Base-by-base conservation (phyloP, 2,888 invertebrate species). In the Hemithea aestivaria region DNA sequence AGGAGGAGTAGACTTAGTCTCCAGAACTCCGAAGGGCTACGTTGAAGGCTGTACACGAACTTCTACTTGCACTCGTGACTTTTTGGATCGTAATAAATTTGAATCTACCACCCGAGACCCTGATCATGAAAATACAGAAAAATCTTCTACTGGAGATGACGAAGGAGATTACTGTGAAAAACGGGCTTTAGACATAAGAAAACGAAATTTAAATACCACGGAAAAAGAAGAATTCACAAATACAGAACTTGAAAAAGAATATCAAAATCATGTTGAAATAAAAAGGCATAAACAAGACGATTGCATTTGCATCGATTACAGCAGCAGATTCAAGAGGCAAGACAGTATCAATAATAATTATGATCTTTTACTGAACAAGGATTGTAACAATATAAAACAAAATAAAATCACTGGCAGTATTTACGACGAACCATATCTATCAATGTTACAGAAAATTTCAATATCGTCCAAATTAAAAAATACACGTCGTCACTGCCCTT, bases 161-260 rank as follows among this genome's bases (percentile, higher is more conserved):
- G 77, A 83, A 30, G 80, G 73, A 51, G 85, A 85, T 46, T 87
- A 87, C 53, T 87, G 85, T 51, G 83, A 84, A 61, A 68, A 68
- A 27, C 64, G 78, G 12, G 72, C 77, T 8, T 62, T 83, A 9
- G 67, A 80, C 32, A 44, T 76, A 32, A 61, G 51, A 28, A 66
- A 65, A 40, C 56, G 73, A 54, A 59, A 74, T 56, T 63, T 60
- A 28, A 50, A 60, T 29, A 32, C 51, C 21, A 45, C 50, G 7
- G 21, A 29, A 12, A 37, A 38, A 11, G 26, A 32, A 21, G 21
- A 27, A 34, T 12, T 38, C n/a, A n/a, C n/a, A 10, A 37, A 11
- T 22, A 10, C 37, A 8, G 35, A 32, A 20, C 32, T 41, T 32
- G 38, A 43, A 24, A 34, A 43, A 32, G 22, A 42, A 7, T n/a